phyloP scores from a whole-genome alignment of 2,113 vertebrate species.

The Rhinolophus ferrumequinum region DNA sequence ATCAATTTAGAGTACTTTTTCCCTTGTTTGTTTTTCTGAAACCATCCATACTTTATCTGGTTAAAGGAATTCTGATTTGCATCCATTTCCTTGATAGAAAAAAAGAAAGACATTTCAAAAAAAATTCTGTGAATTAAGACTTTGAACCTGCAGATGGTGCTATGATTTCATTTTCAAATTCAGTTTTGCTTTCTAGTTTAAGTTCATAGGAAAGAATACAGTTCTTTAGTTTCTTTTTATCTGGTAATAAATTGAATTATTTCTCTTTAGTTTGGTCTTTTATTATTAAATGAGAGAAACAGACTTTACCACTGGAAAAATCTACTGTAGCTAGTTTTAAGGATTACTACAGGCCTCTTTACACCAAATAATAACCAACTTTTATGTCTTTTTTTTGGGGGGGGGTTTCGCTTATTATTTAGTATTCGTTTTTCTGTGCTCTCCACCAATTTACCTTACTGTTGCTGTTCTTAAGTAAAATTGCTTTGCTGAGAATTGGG shows the following conservation, averaged over 20 bases:
- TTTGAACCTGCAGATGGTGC: constrained; percentile 76
- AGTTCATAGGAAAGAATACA: background rate
- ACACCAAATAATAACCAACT: background rate
- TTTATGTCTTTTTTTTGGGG: background rate
- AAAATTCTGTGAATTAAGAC: background rate
- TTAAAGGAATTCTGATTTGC: background rate
- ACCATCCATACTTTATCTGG: background rate
- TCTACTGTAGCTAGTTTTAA: background rate
- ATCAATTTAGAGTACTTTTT: background rate
- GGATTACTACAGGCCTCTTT: background rate
- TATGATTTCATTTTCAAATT: constrained; percentile 44
- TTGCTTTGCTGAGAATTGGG: background rate
- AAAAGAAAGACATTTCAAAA: background rate
- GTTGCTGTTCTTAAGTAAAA: constrained; percentile 52
- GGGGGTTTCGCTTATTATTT: background rate
- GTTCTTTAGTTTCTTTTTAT: constrained; percentile 35
- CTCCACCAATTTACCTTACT: constrained; percentile 20
- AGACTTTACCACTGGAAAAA: background rate
- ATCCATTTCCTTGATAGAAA: background rate
- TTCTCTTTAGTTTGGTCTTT: constrained; percentile 27
- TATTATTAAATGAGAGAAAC: background rate
- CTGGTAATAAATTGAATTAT: constrained; percentile 30
- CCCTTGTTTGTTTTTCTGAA: background rate
- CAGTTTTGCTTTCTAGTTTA: background rate
- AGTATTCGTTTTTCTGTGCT: background rate